Base-by-base conservation (phyloP, 2,888 invertebrate species). In the Diaphora mendica region DNA sequence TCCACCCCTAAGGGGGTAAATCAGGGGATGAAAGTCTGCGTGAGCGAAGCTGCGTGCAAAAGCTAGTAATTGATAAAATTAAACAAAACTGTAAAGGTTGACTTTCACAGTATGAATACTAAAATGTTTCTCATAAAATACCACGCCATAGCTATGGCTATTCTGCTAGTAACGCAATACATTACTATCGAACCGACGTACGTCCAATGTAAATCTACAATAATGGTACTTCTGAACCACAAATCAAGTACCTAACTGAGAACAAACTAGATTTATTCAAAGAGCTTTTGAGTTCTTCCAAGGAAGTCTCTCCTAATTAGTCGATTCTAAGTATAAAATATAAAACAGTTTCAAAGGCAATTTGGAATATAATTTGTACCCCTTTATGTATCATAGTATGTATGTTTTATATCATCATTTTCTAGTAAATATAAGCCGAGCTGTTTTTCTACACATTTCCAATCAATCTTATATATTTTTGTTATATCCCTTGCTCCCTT, bases 171-270 rank as follows among this genome's bases (percentile, higher is more conserved):
- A 23, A 51, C 48, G 33, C 35, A 33, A 51, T 23, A 44, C n/a
- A 67, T 48, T 11, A 51, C 51, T 26, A 26, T 30, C 15, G 59
- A 15, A 59, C 59, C 59, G 9, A 59, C 26, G 30, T 30, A 51
- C 35, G 65, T 64, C 15, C 26, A 35, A 5, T 55, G 26, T 64
- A 71, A 39, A 55, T 64, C 64, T 71, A 71, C 51, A 51, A 68
- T 68, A 68, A 68, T 68, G 68, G 68, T 55, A 15, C 51, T 33
- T 35, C 35, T 55, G 9, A 17, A 55, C 35, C 59, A 59, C 69
- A 69, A 68, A 55, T 68, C 51, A 68, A 51, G 15, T 62, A 62
- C 13, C 26, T 26, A 15, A 30, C 15, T 30, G 17, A 30, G 30
- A 30, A 30, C 30, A 62, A 62, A 62, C 4, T 30, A 15, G 7